Percentiles rank a stretch among this genome's conserved stretches.
Conservation (phyloP, 2,888 invertebrate genomes). For the Epicampocera succincta region DNA sequence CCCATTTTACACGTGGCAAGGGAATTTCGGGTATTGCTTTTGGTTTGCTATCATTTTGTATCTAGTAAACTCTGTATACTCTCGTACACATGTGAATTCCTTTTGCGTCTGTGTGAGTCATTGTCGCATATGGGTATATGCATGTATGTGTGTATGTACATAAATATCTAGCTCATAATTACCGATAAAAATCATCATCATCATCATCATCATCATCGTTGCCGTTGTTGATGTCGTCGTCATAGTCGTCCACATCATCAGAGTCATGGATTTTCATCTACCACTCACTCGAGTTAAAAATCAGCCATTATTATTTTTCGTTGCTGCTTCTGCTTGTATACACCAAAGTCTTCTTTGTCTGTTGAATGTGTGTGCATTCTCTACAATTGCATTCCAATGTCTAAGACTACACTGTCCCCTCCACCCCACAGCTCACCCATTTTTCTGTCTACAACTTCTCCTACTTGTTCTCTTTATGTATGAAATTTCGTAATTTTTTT, state of each 20-base stretch:
- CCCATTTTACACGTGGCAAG: neutral
- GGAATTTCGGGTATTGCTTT: constrained; percentile 2
- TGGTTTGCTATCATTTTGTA: neutral
- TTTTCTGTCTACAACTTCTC: constrained; percentile 11
- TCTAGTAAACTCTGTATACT: neutral
- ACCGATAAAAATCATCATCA: constrained; percentile 23
- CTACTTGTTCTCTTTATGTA: constrained; percentile 48
- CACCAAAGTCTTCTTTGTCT: constrained; percentile 60
- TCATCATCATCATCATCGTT: constrained; percentile 36
- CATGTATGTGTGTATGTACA: constrained; percentile 2
- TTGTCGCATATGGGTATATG: neutral
- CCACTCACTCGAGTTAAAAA: constrained; percentile 52
- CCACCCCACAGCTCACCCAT: neutral
- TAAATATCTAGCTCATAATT: constrained; percentile 53
- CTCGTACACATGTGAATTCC: neutral
- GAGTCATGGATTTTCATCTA: constrained; percentile 56
- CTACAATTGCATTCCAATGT: constrained; percentile 65
- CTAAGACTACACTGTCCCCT: constrained; percentile 34
- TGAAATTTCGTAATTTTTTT: constrained; percentile 6
- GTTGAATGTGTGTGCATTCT: constrained; percentile 64
- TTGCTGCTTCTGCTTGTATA: constrained; percentile 6
- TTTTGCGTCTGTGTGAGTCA: neutral
- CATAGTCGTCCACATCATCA: constrained; percentile 37
- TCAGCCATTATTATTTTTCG: constrained; percentile 59
- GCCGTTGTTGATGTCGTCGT: no score